Base-by-base conservation (phyloP, 1,140 invertebrate species). In the Drosophila arawakana region DNA sequence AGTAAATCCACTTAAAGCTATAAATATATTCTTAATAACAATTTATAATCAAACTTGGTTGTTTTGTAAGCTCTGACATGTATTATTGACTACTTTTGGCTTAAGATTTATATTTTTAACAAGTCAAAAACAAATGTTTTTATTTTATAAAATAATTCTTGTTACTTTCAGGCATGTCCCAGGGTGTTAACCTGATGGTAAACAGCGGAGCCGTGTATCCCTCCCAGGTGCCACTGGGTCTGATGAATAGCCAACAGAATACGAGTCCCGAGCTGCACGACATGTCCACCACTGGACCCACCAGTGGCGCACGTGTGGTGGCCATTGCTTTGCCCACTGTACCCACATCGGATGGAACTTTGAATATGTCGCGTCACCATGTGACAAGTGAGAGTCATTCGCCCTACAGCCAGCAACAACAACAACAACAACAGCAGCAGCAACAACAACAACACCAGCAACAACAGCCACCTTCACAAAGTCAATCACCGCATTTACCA, bases 401-500 rank as follows among this genome's bases (percentile, higher is more conserved):
- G 9, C 77, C 90, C 2, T 91, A 81, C 37, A 86, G 81, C 55
- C 91, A 91, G 43, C 81, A 84, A 34, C 78, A 81, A 11, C 68
- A 70, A 34, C 69, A 72, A 7, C 68, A 58, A 7, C 69, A 72
- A 63, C 58, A 85, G 59, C 60, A 66, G 8, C 91, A 91, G 18
- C 81, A 72, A 5, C 68, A 70, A 5, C 68, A 70, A 6, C 75
- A 66, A 8, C 69, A 58, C 4, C 69, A 72, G 68, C 58, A 85
- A 57, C 60, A 66, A 13, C 91, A 91, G n/a, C 82, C 90, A 21
- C 88, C 91, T 2, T 65, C 76, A 9, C 91, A 92, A 63, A 92
- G 91, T 74, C 83, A 92, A 66, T 92, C 92, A 37, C 89, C 91
- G n/a, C 92, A 92, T 73, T 80, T 92, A 59, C 85, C 92, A 13